Base-by-base conservation (phyloP, 2,113 vertebrate species). In the Tenrec ecaudatus region DNA sequence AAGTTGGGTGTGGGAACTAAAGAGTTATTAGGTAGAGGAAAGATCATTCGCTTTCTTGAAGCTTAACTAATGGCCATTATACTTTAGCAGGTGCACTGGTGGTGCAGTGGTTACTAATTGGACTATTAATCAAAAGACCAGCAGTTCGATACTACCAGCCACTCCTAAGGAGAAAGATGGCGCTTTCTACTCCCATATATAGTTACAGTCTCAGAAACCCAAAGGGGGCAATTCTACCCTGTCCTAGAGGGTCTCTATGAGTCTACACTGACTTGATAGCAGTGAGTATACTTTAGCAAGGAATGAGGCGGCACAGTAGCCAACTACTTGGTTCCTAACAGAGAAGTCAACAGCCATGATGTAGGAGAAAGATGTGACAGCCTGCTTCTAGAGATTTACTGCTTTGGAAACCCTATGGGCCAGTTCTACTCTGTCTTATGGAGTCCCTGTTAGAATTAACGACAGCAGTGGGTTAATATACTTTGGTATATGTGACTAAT, bases 31-130 rank as follows among this genome's bases (percentile, higher is more conserved):
- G 25, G 71, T 43, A 78, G 23, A 75, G n/a, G 20, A 82, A 78
- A 81, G 29, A 84, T 57, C 12, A 92, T 64, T 69, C 85, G 31
- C 14, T 25, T 91, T 94, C 57, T 85, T n/a, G 86, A 89, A 78
- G 90, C 20, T 89, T 87, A 91, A 90, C 76, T 76, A 9, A 82
- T 7, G 11, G 64, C 6, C 15, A 83, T 36, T 88, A 69, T 57
- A 31, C 12, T 82, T 79, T 90, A 78, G 57, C 10, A 29, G 31
- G 69, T 19, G 31, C 31, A 16, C 31, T 71, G 69, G n/a, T 71
- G 69, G 31, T 10, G 12, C 47, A 53, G 47, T 53, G 12, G 60
- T 6, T 62, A 62, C 16, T 19, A 12, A 62, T 20, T 62, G 60
- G 60, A 6, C 60, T 62, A 23, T 62, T 19, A 19, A 62, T 23